Conservation (phyloP, 2,888 invertebrate species). For the Hydrotaea diabolus region DNA sequence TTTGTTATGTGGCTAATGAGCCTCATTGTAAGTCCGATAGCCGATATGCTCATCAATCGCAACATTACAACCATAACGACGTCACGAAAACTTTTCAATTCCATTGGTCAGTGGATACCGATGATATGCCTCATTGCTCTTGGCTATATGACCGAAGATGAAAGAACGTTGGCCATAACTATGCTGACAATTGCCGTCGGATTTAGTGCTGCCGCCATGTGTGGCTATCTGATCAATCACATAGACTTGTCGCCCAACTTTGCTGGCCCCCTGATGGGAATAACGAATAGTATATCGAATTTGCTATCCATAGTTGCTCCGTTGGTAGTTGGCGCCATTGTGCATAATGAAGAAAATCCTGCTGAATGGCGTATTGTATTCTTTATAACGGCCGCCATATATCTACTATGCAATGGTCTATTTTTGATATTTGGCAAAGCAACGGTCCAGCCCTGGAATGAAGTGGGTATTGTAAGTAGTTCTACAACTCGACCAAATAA, state of each 20-base stretch:
- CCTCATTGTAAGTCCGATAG: constrained; percentile 81
- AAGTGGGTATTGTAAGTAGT: constrained; percentile 56
- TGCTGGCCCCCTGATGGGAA: constrained; percentile 87
- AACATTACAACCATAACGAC: constrained; percentile 78
- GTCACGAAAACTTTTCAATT: constrained; percentile 79
- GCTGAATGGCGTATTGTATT: constrained; percentile 83
- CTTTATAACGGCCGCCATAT: constrained; percentile 82
- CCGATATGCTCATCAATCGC: constrained; percentile 81
- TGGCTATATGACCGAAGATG: constrained; percentile 81
- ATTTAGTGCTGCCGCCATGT: constrained; percentile 83
- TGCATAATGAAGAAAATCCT: constrained; percentile 81
- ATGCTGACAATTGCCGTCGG: constrained; percentile 84
- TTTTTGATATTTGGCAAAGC: constrained; percentile 83
- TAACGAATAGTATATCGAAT: constrained; percentile 85
- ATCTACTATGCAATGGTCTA: constrained; percentile 82
- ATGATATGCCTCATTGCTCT: constrained; percentile 83
- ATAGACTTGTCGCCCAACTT: constrained; percentile 87
- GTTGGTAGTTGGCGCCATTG: constrained; percentile 83
- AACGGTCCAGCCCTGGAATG: constrained; percentile 83
- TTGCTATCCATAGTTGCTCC: constrained; percentile 85
- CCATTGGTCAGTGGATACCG: constrained; percentile 82
- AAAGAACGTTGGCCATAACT: constrained; percentile 81
- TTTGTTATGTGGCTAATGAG: constrained; percentile 83
- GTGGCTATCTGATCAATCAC: constrained; percentile 85
- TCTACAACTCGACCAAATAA: constrained; percentile 49